Base-by-base conservation (phyloP, 2,888 invertebrate species). In the Cheilosia urbana region DNA sequence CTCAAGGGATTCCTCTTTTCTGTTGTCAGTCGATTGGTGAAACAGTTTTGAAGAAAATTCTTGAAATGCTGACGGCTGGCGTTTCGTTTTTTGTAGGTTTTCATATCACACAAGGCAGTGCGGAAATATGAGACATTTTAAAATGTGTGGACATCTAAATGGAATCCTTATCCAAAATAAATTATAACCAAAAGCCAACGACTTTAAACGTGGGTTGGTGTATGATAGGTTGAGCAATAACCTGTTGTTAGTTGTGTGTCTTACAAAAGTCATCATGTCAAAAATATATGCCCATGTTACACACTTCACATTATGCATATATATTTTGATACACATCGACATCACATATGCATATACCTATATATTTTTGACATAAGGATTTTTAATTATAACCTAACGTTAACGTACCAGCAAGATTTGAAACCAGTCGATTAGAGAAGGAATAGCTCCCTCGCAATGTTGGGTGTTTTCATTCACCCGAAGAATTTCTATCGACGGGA, bases 61-160 rank as follows among this genome's bases (percentile, higher is more conserved):
- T 58, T 73, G 65, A 60, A 79, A 66, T 80, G 80, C 53, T 68
- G 60, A 66, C 65, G n/a, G 13, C 37, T 58, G n/a, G 13, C 37
- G 73, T 65, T 27, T 30, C 0, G 5, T 27, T 37, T 53, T 40
- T 37, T 53, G 65, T 51, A 51, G 4, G 27, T 42, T 30, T 72
- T 42, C 40, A 57, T 37, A 45, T 51, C 51, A 53, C 51, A 79
- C 65, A 72, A 65, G 63, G n/a, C 9, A 51, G 45, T 37, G 30
- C 40, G 42, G 57, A 78, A 45, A 63, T 42, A 49, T 72, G 45
- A 58, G 40, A 49, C 40, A 47, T 71, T 63, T 27, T 47, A 63
- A 55, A 49, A 49, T 40, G 51, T 78, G 55, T n/a, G 57, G 30
- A 63, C 71, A 55, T 78, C 65, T 63, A 30, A 60, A 58, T 57